phyloP scores from a whole-genome alignment of 2,888 invertebrate species.

The Apomyelois bistriatella region DNA sequence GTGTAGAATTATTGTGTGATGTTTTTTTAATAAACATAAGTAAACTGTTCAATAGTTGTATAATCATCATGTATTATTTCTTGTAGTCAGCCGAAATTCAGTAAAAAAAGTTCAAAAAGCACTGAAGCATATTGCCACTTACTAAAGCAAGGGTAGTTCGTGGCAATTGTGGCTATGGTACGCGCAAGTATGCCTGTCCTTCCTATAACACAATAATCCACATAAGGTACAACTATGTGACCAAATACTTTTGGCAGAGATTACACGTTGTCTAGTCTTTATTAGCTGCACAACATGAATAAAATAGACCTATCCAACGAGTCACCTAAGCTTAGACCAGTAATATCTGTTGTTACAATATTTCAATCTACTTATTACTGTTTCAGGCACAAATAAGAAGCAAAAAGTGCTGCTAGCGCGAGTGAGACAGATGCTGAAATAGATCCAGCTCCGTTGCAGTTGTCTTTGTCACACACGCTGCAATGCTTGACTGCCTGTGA shows the following conservation, averaged over 20 bases:
- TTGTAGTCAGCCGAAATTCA: no score
- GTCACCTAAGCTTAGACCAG: constrained; percentile 15
- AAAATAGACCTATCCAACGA: neutral
- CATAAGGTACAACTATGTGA: no score
- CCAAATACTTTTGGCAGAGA: neutral
- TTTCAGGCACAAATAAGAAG: constrained; percentile 56
- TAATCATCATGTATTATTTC: no score
- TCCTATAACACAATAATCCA: no score
- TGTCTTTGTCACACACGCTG: constrained; percentile 72
- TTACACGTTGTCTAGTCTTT: neutral
- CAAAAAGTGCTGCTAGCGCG: constrained; percentile 47
- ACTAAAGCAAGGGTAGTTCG: no score
- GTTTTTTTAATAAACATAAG: no score
- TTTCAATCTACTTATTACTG: constrained; percentile 44
- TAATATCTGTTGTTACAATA: constrained; percentile 23
- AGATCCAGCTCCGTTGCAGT: constrained; percentile 73
- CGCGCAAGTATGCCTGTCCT: no score
- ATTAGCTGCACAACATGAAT: neutral
- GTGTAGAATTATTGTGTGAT: no score
- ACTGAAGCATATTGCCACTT: no score
- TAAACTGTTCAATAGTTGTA: no score
- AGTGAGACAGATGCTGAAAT: constrained; percentile 55
- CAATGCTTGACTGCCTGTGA: constrained; percentile 52
- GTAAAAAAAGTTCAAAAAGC: no score
- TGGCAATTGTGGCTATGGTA: no score